Evolutionary conservation across 1,140 invertebrate genomes (phyloP).

Genomic region (Charaxes varanes): DNA sequence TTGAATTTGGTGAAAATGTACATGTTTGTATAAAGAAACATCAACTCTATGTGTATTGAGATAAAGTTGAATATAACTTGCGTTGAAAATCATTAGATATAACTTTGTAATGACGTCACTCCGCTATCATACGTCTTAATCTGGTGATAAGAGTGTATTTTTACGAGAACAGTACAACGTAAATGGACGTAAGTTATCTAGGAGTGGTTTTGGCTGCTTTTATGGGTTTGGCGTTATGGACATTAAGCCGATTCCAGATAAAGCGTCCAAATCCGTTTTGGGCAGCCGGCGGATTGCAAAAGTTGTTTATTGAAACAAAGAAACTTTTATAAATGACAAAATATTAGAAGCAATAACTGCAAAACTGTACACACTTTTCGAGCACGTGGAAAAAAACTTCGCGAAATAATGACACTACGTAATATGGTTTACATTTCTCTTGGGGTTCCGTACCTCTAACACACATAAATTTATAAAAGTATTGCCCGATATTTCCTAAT

Average conservation of each 20-base stretch:
- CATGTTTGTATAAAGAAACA: conserved; percentile 5
- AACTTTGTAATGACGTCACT: conserved; percentile 26
- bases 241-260: conserved; percentile 20
- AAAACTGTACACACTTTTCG: no score
- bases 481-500: no score
- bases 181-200: conserved; percentile 38
- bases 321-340: no score
- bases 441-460: no score
- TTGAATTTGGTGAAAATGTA: conserved; percentile 28
- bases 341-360: no score
- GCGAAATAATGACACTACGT: no score
- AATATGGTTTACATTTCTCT: no score
- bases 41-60: conserved; percentile 5
- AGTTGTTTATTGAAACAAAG: no score
- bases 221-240: conserved; percentile 20
- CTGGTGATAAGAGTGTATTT: conserved; percentile 41
- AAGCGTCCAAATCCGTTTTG: no score
- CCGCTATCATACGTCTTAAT: conserved; percentile 45
- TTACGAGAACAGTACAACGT: conserved; percentile 40
- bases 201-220: conserved; percentile 24
- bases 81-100: background rate
- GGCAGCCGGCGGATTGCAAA: no score
- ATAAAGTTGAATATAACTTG: conserved; percentile 18
- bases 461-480: no score
- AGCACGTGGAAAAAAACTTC: no score